These are phyloP conservation scores for Blastomussa wellsi DNA, from an alignment of 92 coral and sea anemone genomes.

Conservation along the genomic window DNA sequence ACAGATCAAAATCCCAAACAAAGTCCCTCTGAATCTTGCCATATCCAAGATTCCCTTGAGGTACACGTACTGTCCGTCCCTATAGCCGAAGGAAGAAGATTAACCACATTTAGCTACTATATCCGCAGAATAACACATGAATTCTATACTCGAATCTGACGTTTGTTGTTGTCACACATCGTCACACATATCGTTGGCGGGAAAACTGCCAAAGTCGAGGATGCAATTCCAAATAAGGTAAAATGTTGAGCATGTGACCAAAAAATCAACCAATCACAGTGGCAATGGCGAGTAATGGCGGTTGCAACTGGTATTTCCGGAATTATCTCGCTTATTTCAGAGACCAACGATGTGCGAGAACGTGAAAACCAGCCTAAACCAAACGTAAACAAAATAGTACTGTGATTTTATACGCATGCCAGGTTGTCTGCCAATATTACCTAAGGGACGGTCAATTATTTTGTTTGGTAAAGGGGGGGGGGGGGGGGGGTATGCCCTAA, in stretches of 20 bases:
- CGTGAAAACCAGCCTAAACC: background rate
- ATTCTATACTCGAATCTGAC: slow-evolving; percentile 18
- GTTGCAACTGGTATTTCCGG: slow-evolving; percentile 35
- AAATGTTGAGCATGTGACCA: slow-evolving; percentile 17
- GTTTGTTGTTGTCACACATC: slow-evolving; percentile 15
- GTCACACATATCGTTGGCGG: slow-evolving; percentile 30
- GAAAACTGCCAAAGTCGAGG: slow-evolving; percentile 38
- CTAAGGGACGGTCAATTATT: too few species aligned
- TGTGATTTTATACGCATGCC: slow-evolving; percentile 8
- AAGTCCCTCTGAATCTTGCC: slow-evolving; percentile 38
- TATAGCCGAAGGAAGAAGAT: slow-evolving; percentile 42
- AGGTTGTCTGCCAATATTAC: background rate
- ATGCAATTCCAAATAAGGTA: slow-evolving; percentile 30
- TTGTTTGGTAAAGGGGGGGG: too few species aligned
- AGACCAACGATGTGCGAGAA: slow-evolving; percentile 25
- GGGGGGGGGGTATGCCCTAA: background rate
- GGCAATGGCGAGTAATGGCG: background rate
- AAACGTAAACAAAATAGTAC: slow-evolving; percentile 1
- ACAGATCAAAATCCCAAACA: slow-evolving; percentile 43
- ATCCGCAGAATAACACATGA: slow-evolving; percentile 14
- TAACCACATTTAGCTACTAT: slow-evolving; percentile 38
- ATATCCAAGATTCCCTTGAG: slow-evolving; percentile 49
- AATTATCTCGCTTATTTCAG: slow-evolving; percentile 12
- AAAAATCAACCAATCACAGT: slow-evolving; percentile 10
- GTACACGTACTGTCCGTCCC: slow-evolving; percentile 40